These are phyloP conservation scores for Hemaris fuciformis DNA, from an alignment of 2,888 invertebrate genomes.

Conservation along the genomic window DNA sequence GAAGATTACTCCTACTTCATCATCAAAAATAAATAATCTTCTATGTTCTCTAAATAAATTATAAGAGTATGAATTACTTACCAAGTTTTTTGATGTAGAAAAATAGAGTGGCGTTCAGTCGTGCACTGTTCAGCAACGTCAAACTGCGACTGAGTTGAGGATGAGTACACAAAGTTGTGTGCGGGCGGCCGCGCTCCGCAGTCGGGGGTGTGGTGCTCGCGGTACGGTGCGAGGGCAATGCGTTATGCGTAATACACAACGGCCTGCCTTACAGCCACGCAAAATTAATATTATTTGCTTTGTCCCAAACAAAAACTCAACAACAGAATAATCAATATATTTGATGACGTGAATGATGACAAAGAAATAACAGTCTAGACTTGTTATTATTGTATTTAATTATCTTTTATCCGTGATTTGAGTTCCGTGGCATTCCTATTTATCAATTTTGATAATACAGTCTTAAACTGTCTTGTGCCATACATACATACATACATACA, in stretches of 20 bases:
- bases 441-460: too few species aligned
- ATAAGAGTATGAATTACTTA: conserved; percentile 41
- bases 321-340: too few species aligned
- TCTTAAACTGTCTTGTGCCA: too few species aligned
- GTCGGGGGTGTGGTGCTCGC: conserved; percentile 48
- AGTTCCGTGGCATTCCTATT: too few species aligned
- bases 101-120: conserved; percentile 33
- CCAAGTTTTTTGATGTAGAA: conserved; percentile 54
- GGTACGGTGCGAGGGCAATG: conserved; percentile 34
- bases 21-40: not conserved
- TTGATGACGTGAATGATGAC: too few species aligned
- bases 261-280: conserved; percentile 19
- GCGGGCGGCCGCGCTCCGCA: conserved; percentile 23
- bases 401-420: too few species aligned
- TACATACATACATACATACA: too few species aligned
- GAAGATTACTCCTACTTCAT: not conserved
- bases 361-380: too few species aligned
- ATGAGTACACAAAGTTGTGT: conserved; percentile 31
- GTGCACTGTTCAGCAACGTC: conserved; percentile 58
- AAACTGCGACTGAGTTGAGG: conserved; percentile 58
- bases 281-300: conserved; percentile 21
- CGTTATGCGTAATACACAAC: conserved; percentile 49
- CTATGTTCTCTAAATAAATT: not conserved
- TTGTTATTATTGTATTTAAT: too few species aligned
- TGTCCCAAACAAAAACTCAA: too few species aligned